These are phyloP conservation scores for Urocitellus parryii DNA, from an alignment of 2,113 vertebrate genomes.

Conservation along the genomic window DNA sequence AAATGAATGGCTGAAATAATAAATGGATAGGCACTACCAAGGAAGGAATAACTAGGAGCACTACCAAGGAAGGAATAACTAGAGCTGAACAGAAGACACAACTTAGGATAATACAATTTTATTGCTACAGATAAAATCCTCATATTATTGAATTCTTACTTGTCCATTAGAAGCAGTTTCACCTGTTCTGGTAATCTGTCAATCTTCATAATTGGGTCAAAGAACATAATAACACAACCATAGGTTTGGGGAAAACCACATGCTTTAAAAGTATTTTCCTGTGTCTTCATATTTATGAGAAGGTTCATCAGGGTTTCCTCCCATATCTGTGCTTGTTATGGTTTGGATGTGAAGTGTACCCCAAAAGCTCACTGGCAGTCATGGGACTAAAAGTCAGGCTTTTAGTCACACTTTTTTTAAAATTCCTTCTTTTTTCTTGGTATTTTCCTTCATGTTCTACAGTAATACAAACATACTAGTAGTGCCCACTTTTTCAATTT, in stretches of 20 bases:
- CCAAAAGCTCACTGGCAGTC: too few species aligned
- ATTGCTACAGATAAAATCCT: neutral
- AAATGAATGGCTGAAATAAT: neutral
- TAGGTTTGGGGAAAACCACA: neutral
- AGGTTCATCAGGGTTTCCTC: neutral
- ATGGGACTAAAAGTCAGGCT: neutral
- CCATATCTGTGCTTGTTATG: neutral
- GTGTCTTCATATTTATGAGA: neutral
- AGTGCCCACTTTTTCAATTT: neutral
- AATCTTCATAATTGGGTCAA: neutral
- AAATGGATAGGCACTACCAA: neutral
- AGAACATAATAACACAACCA: neutral
- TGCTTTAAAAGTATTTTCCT: neutral
- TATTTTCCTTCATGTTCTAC: neutral
- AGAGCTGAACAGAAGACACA: neutral
- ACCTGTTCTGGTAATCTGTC: neutral
- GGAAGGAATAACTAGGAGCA: neutral
- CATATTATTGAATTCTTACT: too few species aligned
- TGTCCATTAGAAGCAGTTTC: neutral
- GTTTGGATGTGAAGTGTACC: too few species aligned
- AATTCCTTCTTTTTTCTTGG: neutral
- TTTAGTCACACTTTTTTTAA: neutral
- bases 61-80: neutral
- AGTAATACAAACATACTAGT: neutral
- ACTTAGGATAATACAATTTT: neutral